phyloP scores from a whole-genome alignment of 1,140 invertebrate species.

The Micrasema minimum region DNA sequence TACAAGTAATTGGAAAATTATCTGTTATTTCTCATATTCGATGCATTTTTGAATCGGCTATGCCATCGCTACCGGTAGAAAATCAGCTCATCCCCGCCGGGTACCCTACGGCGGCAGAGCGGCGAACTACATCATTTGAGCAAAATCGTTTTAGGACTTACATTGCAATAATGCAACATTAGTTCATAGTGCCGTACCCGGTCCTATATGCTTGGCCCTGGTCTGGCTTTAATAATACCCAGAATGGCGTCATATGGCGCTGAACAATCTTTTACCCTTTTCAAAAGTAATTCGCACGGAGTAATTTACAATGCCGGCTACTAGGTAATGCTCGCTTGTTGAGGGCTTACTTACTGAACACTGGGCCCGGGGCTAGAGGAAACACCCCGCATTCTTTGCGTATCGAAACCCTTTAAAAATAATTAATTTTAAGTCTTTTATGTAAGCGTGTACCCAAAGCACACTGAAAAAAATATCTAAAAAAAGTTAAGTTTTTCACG shows the following conservation, averaged over 20 bases:
- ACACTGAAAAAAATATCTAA: no score
- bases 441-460: no score
- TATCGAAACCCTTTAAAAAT: no score
- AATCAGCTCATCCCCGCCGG: constrained; percentile 1
- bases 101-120: background rate
- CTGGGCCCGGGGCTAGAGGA: background rate
- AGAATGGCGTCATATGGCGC: constrained; percentile 2
- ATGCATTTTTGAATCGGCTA: no score
- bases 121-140: constrained; percentile 17
- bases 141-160: constrained; percentile 19
- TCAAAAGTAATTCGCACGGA: constrained; percentile 31
- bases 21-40: no score
- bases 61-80: no score
- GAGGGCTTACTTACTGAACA: constrained; percentile 14
- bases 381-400: no score
- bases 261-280: constrained; percentile 32
- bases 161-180: background rate
- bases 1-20: no score
- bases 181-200: constrained; percentile 10
- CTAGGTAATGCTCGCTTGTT: background rate
- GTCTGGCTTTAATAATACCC: constrained; percentile 8
- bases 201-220: constrained; percentile 15
- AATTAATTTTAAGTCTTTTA: no score
- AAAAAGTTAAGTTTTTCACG: no score
- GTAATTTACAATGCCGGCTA: constrained; percentile 28